phyloP scores from a whole-genome alignment of 2,797 vertebrate species.

The Ptychobarbus kaznakovi region DNA sequence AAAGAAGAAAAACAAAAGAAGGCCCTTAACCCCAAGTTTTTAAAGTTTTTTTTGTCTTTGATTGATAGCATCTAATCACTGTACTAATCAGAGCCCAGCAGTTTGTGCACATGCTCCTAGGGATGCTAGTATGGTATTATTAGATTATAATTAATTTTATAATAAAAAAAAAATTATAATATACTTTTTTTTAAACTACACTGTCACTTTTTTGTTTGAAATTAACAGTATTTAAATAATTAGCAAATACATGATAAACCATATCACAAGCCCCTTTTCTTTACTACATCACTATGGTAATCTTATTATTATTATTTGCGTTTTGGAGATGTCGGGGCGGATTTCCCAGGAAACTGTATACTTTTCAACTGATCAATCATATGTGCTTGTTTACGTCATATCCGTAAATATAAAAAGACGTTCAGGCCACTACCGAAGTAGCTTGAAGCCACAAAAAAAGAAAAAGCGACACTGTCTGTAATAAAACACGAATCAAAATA shows the following conservation, averaged over 20 bases:
- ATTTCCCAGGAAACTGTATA: neutral
- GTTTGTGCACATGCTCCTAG: neutral
- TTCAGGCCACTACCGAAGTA: too few species aligned
- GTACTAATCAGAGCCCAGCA: conserved; percentile 8
- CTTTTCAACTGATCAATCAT: neutral
- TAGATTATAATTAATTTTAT: neutral
- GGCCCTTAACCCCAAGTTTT: neutral
- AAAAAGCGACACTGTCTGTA: too few species aligned
- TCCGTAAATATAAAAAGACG: too few species aligned
- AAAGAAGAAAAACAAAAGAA: neutral
- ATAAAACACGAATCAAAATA: too few species aligned
- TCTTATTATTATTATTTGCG: neutral
- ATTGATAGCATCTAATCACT: neutral
- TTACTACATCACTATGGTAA: neutral
- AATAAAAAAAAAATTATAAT: too few species aligned
- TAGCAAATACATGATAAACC: neutral
- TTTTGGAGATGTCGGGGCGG: neutral
- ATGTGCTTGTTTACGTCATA: too few species aligned
- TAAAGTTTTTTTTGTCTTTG: neutral
- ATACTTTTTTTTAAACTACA: neutral
- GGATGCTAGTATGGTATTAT: neutral
- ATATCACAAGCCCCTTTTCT: neutral
- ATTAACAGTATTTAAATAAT: neutral
- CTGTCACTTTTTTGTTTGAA: neutral
- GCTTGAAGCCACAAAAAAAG: too few species aligned